A percentile compares a stretch with the other conserved stretches of the same genome.
Conservation (phyloP, 2,888 invertebrate genomes). For the Thereva unica region DNA sequence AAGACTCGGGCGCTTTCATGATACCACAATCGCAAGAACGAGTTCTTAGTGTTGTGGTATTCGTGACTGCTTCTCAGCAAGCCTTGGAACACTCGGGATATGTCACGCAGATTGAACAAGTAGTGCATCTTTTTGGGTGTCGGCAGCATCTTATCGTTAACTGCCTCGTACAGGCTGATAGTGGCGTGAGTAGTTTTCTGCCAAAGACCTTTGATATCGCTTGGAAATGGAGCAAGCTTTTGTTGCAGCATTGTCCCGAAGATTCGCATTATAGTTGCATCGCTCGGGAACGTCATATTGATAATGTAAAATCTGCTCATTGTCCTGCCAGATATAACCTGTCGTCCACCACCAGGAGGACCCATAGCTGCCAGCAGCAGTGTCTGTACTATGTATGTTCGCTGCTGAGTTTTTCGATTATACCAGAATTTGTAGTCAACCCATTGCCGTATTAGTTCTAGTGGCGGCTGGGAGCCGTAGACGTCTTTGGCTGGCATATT, state of each 20-base stretch:
- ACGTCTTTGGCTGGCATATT: conserved; percentile 90
- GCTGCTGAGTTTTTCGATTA: conserved; percentile 76
- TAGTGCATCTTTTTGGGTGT: conserved; percentile 91
- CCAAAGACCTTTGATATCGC: conserved; percentile 74
- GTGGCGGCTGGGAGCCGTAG: conserved; percentile 86
- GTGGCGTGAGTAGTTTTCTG: conserved; percentile 73
- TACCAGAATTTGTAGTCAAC: conserved; percentile 91
- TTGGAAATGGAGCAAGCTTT: conserved; percentile 75
- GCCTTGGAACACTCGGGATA: conserved; percentile 84
- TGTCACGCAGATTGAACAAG: conserved; percentile 84
- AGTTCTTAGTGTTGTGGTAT: conserved; percentile 71
- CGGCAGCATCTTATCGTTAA: conserved; percentile 75
- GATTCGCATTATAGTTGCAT: conserved; percentile 76
- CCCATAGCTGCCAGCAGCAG: conserved; percentile 81
- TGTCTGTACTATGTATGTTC: conserved; percentile 78
- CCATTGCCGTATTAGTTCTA: conserved; percentile 84
- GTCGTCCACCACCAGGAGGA: conserved; percentile 85
- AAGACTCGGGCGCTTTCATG: conserved; percentile 87
- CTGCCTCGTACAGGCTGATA: conserved; percentile 75
- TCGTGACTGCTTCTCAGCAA: conserved; percentile 76
- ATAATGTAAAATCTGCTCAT: conserved; percentile 77
- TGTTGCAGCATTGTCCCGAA: conserved; percentile 84
- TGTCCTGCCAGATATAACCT: conserved; percentile 75
- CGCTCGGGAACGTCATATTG: conserved; percentile 81
- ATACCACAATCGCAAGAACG: conserved; percentile 80